Base-by-base conservation (phyloP, 2,113 vertebrate species). In the Pomatostomus ruficeps region DNA sequence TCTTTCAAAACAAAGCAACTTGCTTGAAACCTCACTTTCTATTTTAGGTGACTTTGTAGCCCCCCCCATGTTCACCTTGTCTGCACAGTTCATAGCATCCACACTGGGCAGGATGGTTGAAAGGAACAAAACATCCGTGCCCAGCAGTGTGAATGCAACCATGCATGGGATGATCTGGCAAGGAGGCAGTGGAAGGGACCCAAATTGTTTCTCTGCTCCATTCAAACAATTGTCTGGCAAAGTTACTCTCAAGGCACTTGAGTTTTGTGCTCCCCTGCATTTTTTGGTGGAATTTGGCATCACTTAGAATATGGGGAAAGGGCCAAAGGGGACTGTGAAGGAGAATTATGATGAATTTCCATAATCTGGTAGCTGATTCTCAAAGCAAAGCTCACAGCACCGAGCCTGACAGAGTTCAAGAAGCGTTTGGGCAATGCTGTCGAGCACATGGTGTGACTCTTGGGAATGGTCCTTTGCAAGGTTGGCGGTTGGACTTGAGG, bases 401-500 rank as follows among this genome's bases (percentile, higher is more conserved):
- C 73, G 29, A 45, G 33, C 46, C 38, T 70, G 38, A 12, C 12
- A 46, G 33, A 71, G 38, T 52, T 52, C 73, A 68, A 52, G 18
- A 52, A n/a, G 23, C 1, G 0, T 61, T 52, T 52, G n/a, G 28
- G 29, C 28, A 70, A 29, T 38, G 15, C 19, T 38, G 8, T 33
- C 0, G 1, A 59, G 24, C 23, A 38, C 7, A 24, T 61, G 28
- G 8, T 38, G 6, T 43, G 38, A 29, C 6, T 61, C n/a, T 24
- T 45, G 19, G 38, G 46, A 68, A 61, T 46, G 10, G 23, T 61
- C 28, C 46, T 45, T 15, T 61, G 20, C 63, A 38, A 68, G 19
- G 38, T 19, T 1, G 0, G 19, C 33, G 59, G 14, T 5, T 61
- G 28, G 33, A 68, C 28, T 38, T 0, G 0, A 61, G 12, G 19